phyloP scores from a whole-genome alignment of 2,888 invertebrate species.

The Anaspis maculata region DNA sequence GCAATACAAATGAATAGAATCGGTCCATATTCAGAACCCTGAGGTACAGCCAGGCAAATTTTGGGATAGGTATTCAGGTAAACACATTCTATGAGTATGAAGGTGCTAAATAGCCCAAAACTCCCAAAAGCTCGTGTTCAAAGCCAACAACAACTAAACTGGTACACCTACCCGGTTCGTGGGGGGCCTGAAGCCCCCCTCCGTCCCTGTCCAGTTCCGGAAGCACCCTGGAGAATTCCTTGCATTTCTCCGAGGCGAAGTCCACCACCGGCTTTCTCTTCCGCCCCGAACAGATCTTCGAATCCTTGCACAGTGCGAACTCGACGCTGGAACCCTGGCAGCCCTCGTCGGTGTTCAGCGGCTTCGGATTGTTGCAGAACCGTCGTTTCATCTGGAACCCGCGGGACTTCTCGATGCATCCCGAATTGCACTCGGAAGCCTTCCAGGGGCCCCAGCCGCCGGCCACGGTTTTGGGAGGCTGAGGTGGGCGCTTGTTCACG shows the following conservation, averaged over 20 bases:
- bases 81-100: too few species aligned
- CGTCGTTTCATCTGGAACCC: slow-evolving; percentile 54
- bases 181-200: slow-evolving; percentile 65
- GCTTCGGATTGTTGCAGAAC: slow-evolving; percentile 47
- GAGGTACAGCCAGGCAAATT: too few species aligned
- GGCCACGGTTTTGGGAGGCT: slow-evolving; percentile 36
- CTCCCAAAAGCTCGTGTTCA: too few species aligned
- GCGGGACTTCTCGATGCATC: slow-evolving; percentile 55
- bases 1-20: too few species aligned
- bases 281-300: slow-evolving; percentile 45
- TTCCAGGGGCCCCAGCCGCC: slow-evolving; percentile 62
- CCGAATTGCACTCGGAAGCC: slow-evolving; percentile 52
- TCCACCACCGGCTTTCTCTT: slow-evolving; percentile 47
- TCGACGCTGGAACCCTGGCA: slow-evolving; percentile 58
- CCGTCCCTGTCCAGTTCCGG: slow-evolving; percentile 56
- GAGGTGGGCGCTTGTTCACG: slow-evolving; percentile 39
- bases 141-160: too few species aligned
- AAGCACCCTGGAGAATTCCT: slow-evolving; percentile 52
- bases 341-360: slow-evolving; percentile 45
- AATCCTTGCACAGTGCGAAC: slow-evolving; percentile 59
- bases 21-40: too few species aligned
- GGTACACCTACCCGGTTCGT: too few species aligned
- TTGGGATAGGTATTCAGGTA: too few species aligned
- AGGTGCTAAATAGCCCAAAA: too few species aligned
- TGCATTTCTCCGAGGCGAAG: slow-evolving; percentile 56